phyloP scores from a whole-genome alignment of 2,888 invertebrate genomes.

The Neoascia interrupta region DNA sequence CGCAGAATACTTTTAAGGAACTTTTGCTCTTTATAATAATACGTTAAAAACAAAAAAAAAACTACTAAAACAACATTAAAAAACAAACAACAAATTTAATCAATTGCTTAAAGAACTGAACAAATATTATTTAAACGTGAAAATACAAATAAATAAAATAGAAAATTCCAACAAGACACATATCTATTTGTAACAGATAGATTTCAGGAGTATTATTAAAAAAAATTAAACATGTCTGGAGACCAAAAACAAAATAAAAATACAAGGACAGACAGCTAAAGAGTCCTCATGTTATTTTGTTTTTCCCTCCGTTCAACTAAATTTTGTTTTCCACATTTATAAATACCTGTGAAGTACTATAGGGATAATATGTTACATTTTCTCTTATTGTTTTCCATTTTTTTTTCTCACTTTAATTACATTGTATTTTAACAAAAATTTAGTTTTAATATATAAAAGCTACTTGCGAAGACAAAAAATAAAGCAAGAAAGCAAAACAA shows the following conservation, averaged over 20 bases:
- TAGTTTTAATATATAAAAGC: conserved; percentile 7
- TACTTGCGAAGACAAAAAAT: conserved; percentile 25
- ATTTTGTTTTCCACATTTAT: conserved; percentile 21
- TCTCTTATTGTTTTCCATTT: conserved; percentile 30
- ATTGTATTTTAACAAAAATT: conserved; percentile 14
- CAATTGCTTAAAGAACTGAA: conserved; percentile 34
- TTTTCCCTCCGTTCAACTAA: not conserved
- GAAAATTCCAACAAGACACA: conserved; percentile 40
- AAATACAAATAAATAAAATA: conserved; percentile 12
- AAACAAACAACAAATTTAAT: conserved; percentile 16
- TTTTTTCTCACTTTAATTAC: conserved; percentile 5
- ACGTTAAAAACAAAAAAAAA: conserved; percentile 7
- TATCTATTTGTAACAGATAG: conserved; percentile 45
- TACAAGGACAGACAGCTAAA: not conserved
- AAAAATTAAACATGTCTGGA: conserved; percentile 4
- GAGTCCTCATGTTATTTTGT: not conserved
- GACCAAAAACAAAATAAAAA: not conserved
- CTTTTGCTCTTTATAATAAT: conserved; percentile 30
- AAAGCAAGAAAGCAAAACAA: conserved; percentile 1
- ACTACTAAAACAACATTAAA: conserved; percentile 3
- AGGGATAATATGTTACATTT: conserved; percentile 41
- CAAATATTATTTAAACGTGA: conserved; percentile 33
- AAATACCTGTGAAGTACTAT: conserved; percentile 33
- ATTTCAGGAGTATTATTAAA: conserved; percentile 34
- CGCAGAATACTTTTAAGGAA: conserved; percentile 60